Percentiles rank a stretch among this genome's conserved stretches.
Evolutionary conservation across 2,113 vertebrate genomes (phyloP).

Genomic region (Copsychus sechellarum): DNA sequence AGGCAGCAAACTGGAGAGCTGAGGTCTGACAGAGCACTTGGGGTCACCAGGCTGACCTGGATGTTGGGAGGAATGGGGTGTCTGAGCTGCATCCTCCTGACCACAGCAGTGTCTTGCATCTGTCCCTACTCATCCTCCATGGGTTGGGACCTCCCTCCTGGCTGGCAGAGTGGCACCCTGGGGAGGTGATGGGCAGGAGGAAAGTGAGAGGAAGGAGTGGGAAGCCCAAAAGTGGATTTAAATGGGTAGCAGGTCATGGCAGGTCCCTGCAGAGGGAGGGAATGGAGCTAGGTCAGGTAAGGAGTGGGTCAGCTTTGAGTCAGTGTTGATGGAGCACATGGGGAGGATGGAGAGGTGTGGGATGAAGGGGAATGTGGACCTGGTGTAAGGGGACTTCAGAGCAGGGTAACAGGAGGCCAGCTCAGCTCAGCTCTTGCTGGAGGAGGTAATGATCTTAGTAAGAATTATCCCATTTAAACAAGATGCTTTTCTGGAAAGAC

Average conservation of each 20-base stretch:
- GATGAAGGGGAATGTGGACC: not conserved
- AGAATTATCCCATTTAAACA: conserved; percentile 67
- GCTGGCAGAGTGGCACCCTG: not conserved
- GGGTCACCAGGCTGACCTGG: not conserved
- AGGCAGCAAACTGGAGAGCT: not conserved
- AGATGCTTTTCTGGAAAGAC: conserved; percentile 49
- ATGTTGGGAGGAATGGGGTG: not conserved
- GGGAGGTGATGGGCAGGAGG: not conserved
- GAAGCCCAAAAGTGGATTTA: not conserved
- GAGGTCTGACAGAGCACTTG: not conserved
- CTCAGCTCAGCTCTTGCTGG: conserved; percentile 59
- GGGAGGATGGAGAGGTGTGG: not conserved
- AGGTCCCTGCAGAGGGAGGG: not conserved
- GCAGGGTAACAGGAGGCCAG: conserved; percentile 43
- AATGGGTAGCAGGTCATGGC: not conserved
- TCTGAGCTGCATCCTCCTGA: not conserved
- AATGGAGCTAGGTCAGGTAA: not conserved
- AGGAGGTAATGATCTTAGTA: conserved; percentile 69
- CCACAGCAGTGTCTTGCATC: not conserved
- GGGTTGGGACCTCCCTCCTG: not conserved
- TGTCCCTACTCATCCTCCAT: not conserved
- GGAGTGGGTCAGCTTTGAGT: not conserved
- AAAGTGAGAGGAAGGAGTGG: not conserved
- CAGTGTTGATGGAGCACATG: not conserved
- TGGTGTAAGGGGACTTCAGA: conserved; percentile 17